These are phyloP conservation scores for Distichodus sexfasciatus DNA, from an alignment of 2,797 vertebrate species.

Conservation along the genomic window DNA sequence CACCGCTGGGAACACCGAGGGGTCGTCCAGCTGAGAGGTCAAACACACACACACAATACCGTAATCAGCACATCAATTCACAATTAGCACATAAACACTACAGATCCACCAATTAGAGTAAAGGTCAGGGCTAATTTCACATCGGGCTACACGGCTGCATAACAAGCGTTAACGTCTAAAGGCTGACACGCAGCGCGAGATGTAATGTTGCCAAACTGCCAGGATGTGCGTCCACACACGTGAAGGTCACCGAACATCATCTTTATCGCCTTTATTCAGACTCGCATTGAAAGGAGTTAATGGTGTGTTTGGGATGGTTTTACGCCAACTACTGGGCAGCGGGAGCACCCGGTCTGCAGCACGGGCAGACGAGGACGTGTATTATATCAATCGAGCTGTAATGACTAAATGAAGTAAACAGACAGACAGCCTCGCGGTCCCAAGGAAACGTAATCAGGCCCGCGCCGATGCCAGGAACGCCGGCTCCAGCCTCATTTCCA, in stretches of 20 bases:
- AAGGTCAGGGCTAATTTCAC: neutral
- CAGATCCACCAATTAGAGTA: neutral
- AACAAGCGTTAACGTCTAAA: neutral
- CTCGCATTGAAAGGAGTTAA: neutral
- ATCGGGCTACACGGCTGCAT: neutral
- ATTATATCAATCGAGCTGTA: constrained; percentile 1
- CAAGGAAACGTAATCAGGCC: constrained; percentile 17
- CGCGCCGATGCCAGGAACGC: constrained; percentile 56
- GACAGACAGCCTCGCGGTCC: neutral
- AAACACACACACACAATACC: constrained; percentile 29
- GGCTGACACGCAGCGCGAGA: too few relatives aligned
- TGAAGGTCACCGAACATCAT: constrained; percentile 27
- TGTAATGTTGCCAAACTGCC: neutral
- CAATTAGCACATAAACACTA: neutral
- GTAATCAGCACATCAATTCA: constrained; percentile 6
- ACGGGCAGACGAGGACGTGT: neutral
- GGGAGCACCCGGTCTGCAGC: neutral
- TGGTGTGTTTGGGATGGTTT: constrained; percentile 30
- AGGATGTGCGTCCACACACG: constrained; percentile 10
- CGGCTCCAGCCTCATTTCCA: constrained; percentile 54
- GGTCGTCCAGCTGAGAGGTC: constrained; percentile 81
- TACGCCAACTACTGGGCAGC: neutral
- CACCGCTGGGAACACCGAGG: constrained; percentile 85
- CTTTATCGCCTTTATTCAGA: constrained; percentile 19
- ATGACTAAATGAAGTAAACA: constrained; percentile 12